These are phyloP conservation scores for Labia minor DNA, from an alignment of 2,888 invertebrate species.

Conservation along the genomic window DNA sequence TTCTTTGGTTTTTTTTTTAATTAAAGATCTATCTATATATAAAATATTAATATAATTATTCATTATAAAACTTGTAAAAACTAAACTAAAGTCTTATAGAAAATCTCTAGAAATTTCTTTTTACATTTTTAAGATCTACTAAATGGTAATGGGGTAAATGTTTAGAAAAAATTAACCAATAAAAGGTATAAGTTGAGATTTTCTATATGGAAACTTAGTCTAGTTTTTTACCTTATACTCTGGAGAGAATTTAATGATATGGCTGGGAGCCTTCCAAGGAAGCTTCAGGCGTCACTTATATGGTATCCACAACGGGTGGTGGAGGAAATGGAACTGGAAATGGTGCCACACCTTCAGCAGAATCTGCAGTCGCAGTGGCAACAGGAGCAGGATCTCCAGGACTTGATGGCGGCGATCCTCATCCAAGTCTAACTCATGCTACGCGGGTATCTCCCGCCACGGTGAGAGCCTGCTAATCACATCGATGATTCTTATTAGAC, in stretches of 20 bases:
- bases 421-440: constrained; percentile 56
- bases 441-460: constrained; percentile 83
- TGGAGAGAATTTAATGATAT: constrained; percentile 1
- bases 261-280: constrained; percentile 21
- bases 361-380: constrained; percentile 35
- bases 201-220: constrained; percentile 17
- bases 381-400: constrained; percentile 32
- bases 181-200: too few relatives aligned
- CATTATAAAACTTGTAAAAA: background rate
- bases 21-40: too few relatives aligned
- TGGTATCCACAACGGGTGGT: constrained; percentile 39
- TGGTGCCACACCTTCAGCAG: constrained; percentile 41
- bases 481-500: constrained; percentile 27
- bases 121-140: too few relatives aligned
- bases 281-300: constrained; percentile 31
- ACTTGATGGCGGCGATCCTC: constrained; percentile 33
- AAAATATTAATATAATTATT: constrained; percentile 23
- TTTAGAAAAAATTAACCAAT: too few relatives aligned
- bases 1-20: background rate
- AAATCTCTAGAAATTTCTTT: too few relatives aligned
- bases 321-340: constrained; percentile 41
- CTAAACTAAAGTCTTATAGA: constrained; percentile 4
- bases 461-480: constrained; percentile 47
- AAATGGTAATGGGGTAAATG: too few relatives aligned
- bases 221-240: constrained; percentile 19